Conservation (phyloP, 2,888 invertebrate species). For the Drosophila mercatorum region DNA sequence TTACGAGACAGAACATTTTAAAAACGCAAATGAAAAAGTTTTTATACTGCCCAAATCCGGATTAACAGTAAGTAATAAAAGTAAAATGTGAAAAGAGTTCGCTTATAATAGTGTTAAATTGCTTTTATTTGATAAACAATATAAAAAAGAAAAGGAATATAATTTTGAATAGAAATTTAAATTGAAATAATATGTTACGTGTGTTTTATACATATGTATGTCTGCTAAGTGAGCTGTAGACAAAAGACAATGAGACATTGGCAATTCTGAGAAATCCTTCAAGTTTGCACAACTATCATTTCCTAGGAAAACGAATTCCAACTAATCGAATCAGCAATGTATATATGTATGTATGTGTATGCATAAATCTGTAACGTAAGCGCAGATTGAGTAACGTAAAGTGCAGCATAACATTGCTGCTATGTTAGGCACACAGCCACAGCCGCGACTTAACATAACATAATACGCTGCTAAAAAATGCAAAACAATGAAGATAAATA, state of each 20-base stretch:
- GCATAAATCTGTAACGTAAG: conserved; percentile 21
- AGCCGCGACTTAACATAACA: conserved; percentile 43
- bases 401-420: background rate
- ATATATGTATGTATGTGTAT: background rate
- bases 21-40: background rate
- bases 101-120: background rate
- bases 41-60: too few relatives aligned
- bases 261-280: background rate
- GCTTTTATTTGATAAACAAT: too few relatives aligned
- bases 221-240: background rate
- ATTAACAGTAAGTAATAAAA: background rate
- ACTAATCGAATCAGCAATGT: conserved; percentile 4
- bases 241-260: background rate
- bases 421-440: conserved; percentile 30
- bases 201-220: too few relatives aligned
- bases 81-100: background rate
- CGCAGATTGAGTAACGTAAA: conserved; percentile 20
- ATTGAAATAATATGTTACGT: background rate
- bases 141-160: background rate
- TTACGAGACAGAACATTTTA: background rate
- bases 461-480: conserved; percentile 41
- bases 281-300: background rate
- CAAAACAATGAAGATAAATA: conserved; percentile 54
- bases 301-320: background rate
- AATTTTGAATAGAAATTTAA: background rate